Evolutionary conservation across 2,113 vertebrate species (phyloP).

Genomic region (Semnornis frantzii): DNA sequence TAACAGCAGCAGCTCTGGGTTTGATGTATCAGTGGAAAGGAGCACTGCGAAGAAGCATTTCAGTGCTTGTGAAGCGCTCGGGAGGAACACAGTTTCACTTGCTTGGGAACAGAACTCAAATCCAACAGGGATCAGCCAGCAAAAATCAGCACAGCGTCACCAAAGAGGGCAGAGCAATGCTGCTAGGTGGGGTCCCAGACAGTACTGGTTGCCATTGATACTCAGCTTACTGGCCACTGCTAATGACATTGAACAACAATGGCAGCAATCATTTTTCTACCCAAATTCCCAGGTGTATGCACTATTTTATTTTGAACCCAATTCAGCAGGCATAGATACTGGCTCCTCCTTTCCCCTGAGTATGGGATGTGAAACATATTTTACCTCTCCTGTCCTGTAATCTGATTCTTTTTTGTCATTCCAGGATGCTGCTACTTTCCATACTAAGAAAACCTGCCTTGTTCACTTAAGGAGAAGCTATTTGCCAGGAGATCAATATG

Average conservation of each 20-base stretch:
- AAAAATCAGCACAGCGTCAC: background rate
- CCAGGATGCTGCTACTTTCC: background rate
- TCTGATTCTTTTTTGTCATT: background rate
- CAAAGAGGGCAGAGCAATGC: fast-evolving
- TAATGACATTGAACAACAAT: background rate
- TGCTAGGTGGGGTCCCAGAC: background rate
- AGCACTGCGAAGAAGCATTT: background rate
- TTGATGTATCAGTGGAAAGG: background rate
- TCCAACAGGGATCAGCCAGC: background rate
- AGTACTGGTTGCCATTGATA: background rate
- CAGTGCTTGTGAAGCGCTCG: background rate
- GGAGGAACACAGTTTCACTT: fast-evolving
- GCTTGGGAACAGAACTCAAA: background rate
- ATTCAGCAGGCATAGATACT: background rate
- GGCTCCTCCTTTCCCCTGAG: background rate
- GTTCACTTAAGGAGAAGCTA: background rate
- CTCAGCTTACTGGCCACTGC: background rate
- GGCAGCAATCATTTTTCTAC: background rate
- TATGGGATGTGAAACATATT: background rate
- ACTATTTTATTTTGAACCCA: background rate
- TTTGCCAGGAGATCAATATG: background rate
- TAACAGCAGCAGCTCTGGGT: background rate
- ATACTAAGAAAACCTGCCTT: background rate
- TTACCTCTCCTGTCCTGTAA: background rate
- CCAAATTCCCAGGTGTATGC: background rate